These are phyloP conservation scores for Napeogenes inachia DNA, from an alignment of 2,888 invertebrate genomes.

Conservation along the genomic window DNA sequence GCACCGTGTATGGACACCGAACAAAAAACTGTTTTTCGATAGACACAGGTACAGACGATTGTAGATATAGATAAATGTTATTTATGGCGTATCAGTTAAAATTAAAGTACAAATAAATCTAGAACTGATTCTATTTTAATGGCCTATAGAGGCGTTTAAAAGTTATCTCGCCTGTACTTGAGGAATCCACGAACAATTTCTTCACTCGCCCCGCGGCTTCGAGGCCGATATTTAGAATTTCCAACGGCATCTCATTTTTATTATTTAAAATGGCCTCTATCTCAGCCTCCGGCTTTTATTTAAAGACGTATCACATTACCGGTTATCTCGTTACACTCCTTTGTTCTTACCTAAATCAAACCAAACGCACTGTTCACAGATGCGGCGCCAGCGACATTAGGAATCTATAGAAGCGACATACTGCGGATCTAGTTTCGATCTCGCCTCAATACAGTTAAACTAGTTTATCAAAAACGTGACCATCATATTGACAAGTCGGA, in stretches of 20 bases:
- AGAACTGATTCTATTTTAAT: slow-evolving; percentile 16
- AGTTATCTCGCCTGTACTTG: slow-evolving; percentile 14
- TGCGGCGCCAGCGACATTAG: slow-evolving; percentile 60
- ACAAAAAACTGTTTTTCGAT: slow-evolving; percentile 48
- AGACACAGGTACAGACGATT: slow-evolving; percentile 24
- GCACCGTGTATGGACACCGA: slow-evolving; percentile 59
- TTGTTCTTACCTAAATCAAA: slow-evolving; percentile 39
- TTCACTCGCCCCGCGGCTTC: slow-evolving; percentile 36
- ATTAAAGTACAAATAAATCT: background rate
- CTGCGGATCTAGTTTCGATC: slow-evolving; percentile 63
- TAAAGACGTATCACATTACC: slow-evolving; percentile 71
- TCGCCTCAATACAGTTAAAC: slow-evolving; percentile 65
- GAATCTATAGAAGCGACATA: slow-evolving; percentile 61
- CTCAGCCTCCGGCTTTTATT: slow-evolving; percentile 61
- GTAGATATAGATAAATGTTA: slow-evolving; percentile 15
- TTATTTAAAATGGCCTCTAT: slow-evolving; percentile 64
- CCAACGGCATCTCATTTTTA: slow-evolving; percentile 48
- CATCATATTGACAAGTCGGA: slow-evolving; percentile 62
- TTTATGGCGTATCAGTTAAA: background rate
- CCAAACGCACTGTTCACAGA: slow-evolving; percentile 6
- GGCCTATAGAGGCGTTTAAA: slow-evolving; percentile 3
- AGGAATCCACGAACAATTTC: slow-evolving; percentile 22
- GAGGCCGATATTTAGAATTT: slow-evolving; percentile 65
- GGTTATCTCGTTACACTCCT: slow-evolving; percentile 67
- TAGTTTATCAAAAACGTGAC: slow-evolving; percentile 63